phyloP scores from a whole-genome alignment of 2,888 invertebrate species.

The Hyppa rectilinea region DNA sequence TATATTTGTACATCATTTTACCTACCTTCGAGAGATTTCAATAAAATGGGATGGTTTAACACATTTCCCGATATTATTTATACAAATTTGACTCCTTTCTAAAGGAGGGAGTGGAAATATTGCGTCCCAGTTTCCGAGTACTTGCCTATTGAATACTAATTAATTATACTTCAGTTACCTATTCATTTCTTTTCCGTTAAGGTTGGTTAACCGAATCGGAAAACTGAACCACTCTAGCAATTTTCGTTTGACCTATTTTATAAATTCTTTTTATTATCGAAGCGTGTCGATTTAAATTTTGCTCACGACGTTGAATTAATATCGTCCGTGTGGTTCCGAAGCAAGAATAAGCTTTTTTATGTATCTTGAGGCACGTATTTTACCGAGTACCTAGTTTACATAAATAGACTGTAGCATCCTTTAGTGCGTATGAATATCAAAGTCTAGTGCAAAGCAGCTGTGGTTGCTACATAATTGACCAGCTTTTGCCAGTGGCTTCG shows the following conservation, averaged over 20 bases:
- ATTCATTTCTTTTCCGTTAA: constrained; percentile 20
- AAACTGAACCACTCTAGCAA: constrained; percentile 15
- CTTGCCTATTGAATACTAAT: constrained; percentile 35
- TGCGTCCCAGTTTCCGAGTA: neutral
- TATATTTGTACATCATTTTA: neutral
- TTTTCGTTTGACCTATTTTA: constrained; percentile 35
- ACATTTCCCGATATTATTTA: neutral
- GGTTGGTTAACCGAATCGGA: neutral
- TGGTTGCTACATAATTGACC: too few species aligned
- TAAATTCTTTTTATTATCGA: constrained; percentile 10
- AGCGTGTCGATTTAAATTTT: constrained; percentile 13
- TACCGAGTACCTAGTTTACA: neutral
- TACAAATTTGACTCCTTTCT: neutral
- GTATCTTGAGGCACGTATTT: neutral
- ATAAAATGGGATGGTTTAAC: neutral
- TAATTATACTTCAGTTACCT: constrained; percentile 12
- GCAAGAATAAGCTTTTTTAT: neutral
- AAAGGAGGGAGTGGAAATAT: neutral
- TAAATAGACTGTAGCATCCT: neutral
- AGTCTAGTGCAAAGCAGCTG: neutral
- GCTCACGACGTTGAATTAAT: constrained; percentile 14
- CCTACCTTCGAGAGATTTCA: neutral
- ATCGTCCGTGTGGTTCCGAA: neutral
- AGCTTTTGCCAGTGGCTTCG: too few species aligned
- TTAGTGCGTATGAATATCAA: neutral